Conservation (phyloP, 2,888 invertebrate species). For the Habrosyne pyritoides region DNA sequence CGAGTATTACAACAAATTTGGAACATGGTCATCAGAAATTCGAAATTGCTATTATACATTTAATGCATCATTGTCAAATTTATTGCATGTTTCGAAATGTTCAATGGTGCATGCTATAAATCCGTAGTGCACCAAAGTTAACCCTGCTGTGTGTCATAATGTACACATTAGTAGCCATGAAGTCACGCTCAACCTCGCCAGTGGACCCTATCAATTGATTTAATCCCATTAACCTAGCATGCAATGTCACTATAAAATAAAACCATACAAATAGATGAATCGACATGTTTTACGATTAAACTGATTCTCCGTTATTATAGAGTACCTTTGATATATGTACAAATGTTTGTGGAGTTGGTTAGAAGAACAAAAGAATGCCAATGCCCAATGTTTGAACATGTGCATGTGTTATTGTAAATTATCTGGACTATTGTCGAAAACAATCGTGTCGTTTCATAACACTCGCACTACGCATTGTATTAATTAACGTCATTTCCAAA, state of each 20-base stretch:
- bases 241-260: neutral
- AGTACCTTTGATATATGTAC: neutral
- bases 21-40: too few relatives aligned
- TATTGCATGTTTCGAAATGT: neutral
- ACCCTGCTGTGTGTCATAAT: too few relatives aligned
- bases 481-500: too few relatives aligned
- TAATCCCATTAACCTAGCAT: neutral
- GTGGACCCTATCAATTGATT: neutral
- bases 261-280: neutral
- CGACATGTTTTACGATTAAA: neutral
- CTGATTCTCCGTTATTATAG: neutral
- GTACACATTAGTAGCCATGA: neutral
- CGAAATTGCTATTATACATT: too few relatives aligned
- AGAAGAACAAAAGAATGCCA: neutral
- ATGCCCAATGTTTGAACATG: neutral
- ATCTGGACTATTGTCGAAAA: neutral
- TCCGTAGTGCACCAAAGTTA: neutral
- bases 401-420: conserved; percentile 1
- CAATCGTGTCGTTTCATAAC: neutral
- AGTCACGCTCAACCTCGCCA: neutral
- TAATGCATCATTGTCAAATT: too few relatives aligned
- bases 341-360: neutral
- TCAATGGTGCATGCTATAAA: neutral
- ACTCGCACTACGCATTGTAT: too few relatives aligned
- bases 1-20: too few relatives aligned